A percentile compares a stretch with the other conserved stretches of the same genome.
These are phyloP conservation scores for Cebus imitator DNA, from an alignment of 2,113 vertebrate species.

Conservation along the genomic window DNA sequence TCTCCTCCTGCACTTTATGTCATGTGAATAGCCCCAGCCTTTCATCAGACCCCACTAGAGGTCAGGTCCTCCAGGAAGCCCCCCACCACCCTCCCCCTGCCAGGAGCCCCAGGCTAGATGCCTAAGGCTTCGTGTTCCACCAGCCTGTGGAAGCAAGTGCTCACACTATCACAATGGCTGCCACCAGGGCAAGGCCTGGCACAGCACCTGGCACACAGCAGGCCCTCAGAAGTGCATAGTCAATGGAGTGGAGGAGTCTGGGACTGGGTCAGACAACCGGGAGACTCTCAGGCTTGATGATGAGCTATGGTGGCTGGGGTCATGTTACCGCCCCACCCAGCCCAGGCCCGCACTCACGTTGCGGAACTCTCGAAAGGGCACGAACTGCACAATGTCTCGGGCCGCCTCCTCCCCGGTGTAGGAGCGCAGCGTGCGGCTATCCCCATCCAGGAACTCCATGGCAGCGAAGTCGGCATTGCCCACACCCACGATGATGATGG, in stretches of 20 bases:
- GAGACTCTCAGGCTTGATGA: no score
- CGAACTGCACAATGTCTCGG: slow-evolving; percentile 97
- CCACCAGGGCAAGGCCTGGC: background rate
- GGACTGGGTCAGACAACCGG: background rate
- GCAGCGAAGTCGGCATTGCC: slow-evolving; percentile 97
- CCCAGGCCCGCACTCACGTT: slow-evolving; percentile 87
- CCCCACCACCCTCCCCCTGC: background rate
- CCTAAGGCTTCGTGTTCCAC: background rate
- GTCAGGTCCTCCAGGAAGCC: background rate
- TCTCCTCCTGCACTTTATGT: background rate
- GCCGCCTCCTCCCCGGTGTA: slow-evolving; percentile 94
- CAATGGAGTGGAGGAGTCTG: background rate
- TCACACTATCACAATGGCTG: background rate
- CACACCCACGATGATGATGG: slow-evolving; percentile 98
- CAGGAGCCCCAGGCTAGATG: background rate
- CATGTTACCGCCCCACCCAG: background rate
- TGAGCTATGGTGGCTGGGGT: background rate
- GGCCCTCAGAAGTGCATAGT: background rate
- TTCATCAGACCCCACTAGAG: background rate
- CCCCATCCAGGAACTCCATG: slow-evolving; percentile 98
- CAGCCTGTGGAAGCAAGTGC: background rate
- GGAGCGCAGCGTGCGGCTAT: slow-evolving; percentile 92
- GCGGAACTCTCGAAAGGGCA: slow-evolving; percentile 97
- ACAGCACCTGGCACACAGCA: rapidly evolving
- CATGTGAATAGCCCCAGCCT: background rate